Evolutionary conservation across 2,797 vertebrate species (phyloP).

Genomic region (Sebastes nivosus): DNA sequence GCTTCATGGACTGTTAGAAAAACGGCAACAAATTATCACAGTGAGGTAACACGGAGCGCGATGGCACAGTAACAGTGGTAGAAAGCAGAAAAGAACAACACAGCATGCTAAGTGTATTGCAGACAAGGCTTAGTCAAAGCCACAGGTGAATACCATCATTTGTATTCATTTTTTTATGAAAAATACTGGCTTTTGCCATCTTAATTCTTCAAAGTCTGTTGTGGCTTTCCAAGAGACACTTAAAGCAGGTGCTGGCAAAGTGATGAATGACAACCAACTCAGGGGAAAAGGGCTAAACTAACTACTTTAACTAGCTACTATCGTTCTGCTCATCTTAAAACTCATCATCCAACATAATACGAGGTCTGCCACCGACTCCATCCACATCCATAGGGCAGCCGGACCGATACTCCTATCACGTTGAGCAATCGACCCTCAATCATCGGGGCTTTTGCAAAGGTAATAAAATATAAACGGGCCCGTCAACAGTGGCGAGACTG

Average conservation of each 20-base stretch:
- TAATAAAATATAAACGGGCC: fast-evolving
- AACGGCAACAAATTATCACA: not conserved
- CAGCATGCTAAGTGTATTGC: not conserved
- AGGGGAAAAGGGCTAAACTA: not conserved
- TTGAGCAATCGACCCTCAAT: too few species aligned
- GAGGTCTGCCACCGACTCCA: too few species aligned
- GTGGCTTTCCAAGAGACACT: not conserved
- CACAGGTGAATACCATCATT: not conserved
- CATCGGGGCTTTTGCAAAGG: too few species aligned
- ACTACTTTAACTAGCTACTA: not conserved
- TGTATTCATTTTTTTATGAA: not conserved
- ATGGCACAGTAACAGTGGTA: not conserved
- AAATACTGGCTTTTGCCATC: not conserved
- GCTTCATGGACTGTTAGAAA: not conserved
- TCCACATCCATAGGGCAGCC: too few species aligned
- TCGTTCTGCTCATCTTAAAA: too few species aligned
- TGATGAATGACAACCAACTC: not conserved
- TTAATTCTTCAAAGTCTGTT: not conserved
- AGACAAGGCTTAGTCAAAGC: not conserved
- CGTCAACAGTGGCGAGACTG: too few species aligned
- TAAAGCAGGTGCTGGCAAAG: not conserved
- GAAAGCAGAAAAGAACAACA: not conserved
- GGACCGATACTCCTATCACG: too few species aligned
- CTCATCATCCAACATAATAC: too few species aligned
- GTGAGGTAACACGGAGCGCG: not conserved